Evolutionary conservation across 2,888 invertebrate genomes (phyloP).

Genomic region (Merodon equestris): DNA sequence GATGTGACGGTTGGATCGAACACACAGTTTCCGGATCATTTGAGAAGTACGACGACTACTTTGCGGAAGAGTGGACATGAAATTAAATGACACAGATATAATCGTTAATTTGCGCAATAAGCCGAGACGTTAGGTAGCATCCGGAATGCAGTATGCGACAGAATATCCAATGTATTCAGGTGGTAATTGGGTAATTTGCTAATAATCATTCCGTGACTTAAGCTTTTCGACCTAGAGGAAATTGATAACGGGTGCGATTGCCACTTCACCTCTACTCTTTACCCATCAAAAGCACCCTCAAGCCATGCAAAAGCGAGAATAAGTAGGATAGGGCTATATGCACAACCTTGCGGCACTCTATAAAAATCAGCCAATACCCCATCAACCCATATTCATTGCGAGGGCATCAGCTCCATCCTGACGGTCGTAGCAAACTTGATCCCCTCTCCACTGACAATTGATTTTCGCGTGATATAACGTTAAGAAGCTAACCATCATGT

Average conservation of each 20-base stretch:
- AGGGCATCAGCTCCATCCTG: no score
- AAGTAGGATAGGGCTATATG: no score
- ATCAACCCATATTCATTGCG: no score
- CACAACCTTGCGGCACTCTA: no score
- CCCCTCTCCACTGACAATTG: no score
- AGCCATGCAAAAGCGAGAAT: no score
- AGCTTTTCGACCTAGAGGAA: no score
- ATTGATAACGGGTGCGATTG: no score
- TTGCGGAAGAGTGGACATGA: conserved; percentile 59
- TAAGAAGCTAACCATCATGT: neutral
- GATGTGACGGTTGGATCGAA: conserved; percentile 25
- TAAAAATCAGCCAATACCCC: neutral
- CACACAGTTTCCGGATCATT: conserved; percentile 60
- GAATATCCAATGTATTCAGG: conserved; percentile 28
- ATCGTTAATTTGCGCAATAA: conserved; percentile 61
- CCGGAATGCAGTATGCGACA: conserved; percentile 42
- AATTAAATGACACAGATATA: conserved; percentile 56
- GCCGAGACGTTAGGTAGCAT: conserved; percentile 17
- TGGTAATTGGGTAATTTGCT: conserved; percentile 39
- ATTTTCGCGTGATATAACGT: no score
- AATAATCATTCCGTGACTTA: conserved; percentile 21
- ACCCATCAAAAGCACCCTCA: no score
- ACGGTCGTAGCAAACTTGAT: no score
- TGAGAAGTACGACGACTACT: conserved; percentile 32
- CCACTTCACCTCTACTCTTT: no score